These are phyloP conservation scores for Zaprionus lachaisei DNA, from an alignment of 1,140 invertebrate species.

Conservation along the genomic window DNA sequence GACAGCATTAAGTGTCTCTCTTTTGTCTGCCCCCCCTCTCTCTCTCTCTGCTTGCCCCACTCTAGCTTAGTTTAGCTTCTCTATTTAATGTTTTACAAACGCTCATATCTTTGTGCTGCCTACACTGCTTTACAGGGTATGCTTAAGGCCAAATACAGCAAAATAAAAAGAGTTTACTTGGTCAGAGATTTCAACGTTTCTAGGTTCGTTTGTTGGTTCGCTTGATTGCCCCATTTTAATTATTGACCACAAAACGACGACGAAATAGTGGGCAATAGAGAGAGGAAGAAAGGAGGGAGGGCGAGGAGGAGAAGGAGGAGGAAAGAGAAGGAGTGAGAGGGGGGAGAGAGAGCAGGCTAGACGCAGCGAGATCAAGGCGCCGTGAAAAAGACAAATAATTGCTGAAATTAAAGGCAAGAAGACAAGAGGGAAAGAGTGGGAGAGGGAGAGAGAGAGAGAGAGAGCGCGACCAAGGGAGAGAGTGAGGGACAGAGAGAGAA, in stretches of 20 bases:
- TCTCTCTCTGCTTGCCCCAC: neutral
- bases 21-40: no score
- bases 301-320: conserved; percentile 34
- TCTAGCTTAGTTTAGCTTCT: neutral
- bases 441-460: conserved; percentile 9
- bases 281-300: neutral
- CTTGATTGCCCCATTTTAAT: conserved; percentile 71
- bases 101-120: neutral
- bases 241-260: conserved; percentile 42
- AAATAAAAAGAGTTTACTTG: conserved; percentile 63
- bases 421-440: conserved; percentile 29
- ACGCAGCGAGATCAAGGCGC: conserved; percentile 45
- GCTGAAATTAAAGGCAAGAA: conserved; percentile 70
- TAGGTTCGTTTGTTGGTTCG: conserved; percentile 21
- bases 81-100: neutral
- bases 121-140: conserved; percentile 13
- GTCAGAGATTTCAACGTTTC: conserved; percentile 34
- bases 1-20: neutral
- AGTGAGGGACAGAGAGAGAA: neutral
- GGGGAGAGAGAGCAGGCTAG: neutral
- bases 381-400: conserved; percentile 73
- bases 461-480: conserved; percentile 11
- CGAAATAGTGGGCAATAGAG: neutral
- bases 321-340: neutral
- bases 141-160: neutral